A percentile compares a stretch with the other conserved stretches of the same genome.
phyloP scores from a whole-genome alignment of 2,113 vertebrate species.

The Cyanocitta stelleri region DNA sequence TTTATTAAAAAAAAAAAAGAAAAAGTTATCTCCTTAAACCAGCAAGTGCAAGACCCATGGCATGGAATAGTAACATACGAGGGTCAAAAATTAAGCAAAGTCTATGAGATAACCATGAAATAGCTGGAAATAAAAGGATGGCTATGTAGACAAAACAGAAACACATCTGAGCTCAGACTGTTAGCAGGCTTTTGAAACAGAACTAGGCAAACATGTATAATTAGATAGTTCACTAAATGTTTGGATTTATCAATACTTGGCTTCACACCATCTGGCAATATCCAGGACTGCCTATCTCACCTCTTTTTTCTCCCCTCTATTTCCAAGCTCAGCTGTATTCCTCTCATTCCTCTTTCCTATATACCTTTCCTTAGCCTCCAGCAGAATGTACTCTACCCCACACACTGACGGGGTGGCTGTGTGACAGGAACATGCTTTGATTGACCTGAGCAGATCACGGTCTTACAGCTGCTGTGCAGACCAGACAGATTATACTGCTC shows the following conservation, averaged over 20 bases:
- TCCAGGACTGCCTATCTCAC: not conserved
- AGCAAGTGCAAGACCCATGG: not conserved
- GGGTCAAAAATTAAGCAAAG: not conserved
- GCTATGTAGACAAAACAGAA: not conserved
- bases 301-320: not conserved
- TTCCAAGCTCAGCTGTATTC: not conserved
- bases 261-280: not conserved
- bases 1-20: too few species aligned
- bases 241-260: not conserved
- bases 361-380: not conserved
- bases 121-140: not conserved
- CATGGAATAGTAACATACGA: not conserved
- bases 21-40: not conserved
- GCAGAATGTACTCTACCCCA: not conserved
- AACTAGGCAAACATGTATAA: not conserved
- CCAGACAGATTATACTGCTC: not conserved
- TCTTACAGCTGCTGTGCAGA: not conserved
- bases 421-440: accelerated
- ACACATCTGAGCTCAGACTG: not conserved
- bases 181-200: not conserved
- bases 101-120: not conserved
- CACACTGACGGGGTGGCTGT: accelerated
- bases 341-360: not conserved
- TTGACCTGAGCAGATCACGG: accelerated
- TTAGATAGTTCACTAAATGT: not conserved